phyloP scores from a whole-genome alignment of 2,113 vertebrate genomes.

The Elephantulus edwardii region DNA sequence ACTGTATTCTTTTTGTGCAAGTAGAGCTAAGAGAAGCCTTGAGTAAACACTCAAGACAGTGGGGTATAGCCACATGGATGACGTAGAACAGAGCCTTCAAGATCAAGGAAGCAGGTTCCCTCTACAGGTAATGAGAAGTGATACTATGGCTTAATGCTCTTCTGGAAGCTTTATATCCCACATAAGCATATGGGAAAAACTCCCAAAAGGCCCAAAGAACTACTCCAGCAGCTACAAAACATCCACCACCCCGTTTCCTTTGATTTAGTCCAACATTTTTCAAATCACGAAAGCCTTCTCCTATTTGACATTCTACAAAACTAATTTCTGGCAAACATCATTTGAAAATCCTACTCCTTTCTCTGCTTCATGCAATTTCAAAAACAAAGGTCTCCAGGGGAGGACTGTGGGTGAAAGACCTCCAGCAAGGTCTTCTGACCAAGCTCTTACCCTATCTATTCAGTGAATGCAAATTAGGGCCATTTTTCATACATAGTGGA shows the following conservation, averaged over 20 bases:
- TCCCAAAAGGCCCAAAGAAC: neutral
- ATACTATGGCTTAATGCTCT: too few relatives aligned
- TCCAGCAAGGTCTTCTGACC: too few relatives aligned
- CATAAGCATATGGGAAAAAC: neutral
- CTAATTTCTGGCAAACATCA: neutral
- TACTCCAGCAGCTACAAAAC: neutral
- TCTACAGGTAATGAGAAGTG: too few relatives aligned
- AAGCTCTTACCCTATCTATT: neutral
- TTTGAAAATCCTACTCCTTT: neutral
- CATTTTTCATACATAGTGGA: neutral
- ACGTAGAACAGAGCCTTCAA: neutral
- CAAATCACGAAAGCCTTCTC: neutral
- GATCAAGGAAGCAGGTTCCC: neutral
- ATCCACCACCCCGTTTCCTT: neutral
- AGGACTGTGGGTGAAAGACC: neutral
- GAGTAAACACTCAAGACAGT: neutral
- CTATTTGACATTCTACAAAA: neutral
- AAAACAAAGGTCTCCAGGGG: neutral
- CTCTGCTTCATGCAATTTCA: neutral
- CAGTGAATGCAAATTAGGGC: accelerated
- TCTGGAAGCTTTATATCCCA: neutral
- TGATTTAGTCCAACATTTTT: neutral
- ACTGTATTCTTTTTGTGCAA: neutral
- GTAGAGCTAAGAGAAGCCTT: too few relatives aligned
- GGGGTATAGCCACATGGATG: neutral